Conservation (phyloP, 2,888 invertebrate species). For the Hyposoter didymator region DNA sequence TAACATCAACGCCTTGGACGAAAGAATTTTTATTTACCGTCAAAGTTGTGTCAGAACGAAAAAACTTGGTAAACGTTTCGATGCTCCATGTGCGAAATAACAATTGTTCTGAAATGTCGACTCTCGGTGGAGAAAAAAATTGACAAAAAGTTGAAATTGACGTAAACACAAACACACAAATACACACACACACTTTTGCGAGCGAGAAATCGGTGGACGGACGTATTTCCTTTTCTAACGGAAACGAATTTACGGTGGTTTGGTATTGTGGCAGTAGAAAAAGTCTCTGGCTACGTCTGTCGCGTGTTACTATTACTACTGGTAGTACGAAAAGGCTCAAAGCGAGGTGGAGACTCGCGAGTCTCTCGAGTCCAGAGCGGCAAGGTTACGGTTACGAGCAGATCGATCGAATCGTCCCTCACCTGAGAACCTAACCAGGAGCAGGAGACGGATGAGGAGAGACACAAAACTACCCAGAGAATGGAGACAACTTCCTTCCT, state of each 20-base stretch:
- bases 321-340: slow-evolving; percentile 36
- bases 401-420: slow-evolving; percentile 75
- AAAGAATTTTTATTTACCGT: background rate
- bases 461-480: slow-evolving; percentile 10
- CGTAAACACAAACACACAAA: background rate
- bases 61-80: background rate
- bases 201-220: background rate
- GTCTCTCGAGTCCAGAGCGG: slow-evolving; percentile 59
- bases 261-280: slow-evolving; percentile 53
- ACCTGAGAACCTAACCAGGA: slow-evolving; percentile 39
- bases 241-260: background rate
- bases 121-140: background rate
- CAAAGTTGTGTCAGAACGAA: background rate
- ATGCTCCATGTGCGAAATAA: background rate
- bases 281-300: slow-evolving; percentile 59
- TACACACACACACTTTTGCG: slow-evolving; percentile 4
- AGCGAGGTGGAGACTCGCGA: slow-evolving; percentile 54
- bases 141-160: background rate
- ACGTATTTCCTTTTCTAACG: background rate
- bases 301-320: slow-evolving; percentile 67
- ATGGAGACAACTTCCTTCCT: slow-evolving; percentile 60
- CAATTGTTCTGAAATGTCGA: background rate
- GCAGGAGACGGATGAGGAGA: slow-evolving; percentile 11
- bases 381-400: slow-evolving; percentile 75
- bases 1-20: background rate